Evolutionary conservation across 2,113 vertebrate species (phyloP).

Genomic region (Pycnonotus jocosus): DNA sequence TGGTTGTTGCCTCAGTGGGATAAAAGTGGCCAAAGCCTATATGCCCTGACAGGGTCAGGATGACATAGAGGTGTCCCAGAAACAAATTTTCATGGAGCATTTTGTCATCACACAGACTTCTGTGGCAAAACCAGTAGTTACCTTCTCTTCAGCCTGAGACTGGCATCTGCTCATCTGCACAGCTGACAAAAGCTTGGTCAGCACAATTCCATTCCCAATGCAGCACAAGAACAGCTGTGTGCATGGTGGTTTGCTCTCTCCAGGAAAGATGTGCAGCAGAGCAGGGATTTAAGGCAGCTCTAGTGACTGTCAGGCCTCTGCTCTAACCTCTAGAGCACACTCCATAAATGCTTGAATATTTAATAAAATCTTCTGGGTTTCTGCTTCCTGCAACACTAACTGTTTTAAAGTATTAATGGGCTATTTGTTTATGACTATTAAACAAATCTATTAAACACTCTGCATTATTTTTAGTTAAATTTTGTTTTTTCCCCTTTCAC

Average conservation of each 20-base stretch:
- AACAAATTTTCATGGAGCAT: fast-evolving
- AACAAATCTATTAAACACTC: conserved; percentile 64
- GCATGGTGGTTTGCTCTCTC: fast-evolving
- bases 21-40: not conserved
- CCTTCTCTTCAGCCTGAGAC: not conserved
- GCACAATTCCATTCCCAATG: not conserved
- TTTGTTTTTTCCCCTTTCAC: not conserved
- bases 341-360: conserved; percentile 47
- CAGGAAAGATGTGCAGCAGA: not conserved
- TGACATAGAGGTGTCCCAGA: not conserved
- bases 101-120: not conserved
- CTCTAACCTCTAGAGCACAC: conserved; percentile 31
- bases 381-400: conserved; percentile 36
- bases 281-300: not conserved
- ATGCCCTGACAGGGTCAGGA: not conserved
- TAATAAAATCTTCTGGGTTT: conserved; percentile 63
- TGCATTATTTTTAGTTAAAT: conserved; percentile 55
- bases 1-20: not conserved
- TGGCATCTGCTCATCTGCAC: not conserved
- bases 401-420: conserved; percentile 65
- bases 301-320: not conserved
- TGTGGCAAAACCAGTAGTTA: fast-evolving
- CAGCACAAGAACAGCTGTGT: not conserved
- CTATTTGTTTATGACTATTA: conserved; percentile 65
- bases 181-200: not conserved